These are phyloP conservation scores for Xiphophorus maculatus DNA, from an alignment of 2,113 vertebrate species.

Conservation along the genomic window DNA sequence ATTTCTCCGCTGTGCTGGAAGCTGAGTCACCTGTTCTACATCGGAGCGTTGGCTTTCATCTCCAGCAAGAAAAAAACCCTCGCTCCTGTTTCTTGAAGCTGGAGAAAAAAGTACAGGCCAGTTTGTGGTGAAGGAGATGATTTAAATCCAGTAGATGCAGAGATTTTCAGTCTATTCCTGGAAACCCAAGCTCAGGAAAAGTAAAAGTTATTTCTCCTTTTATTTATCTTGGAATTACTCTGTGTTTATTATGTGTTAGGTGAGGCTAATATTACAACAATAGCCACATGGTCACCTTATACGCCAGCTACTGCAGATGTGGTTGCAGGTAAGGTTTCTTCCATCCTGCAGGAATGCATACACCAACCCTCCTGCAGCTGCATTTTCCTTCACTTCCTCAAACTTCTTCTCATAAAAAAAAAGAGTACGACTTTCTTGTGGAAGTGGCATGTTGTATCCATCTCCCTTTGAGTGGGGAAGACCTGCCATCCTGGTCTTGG, in stretches of 20 bases:
- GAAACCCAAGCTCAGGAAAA: background rate
- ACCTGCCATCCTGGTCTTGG: slow-evolving; percentile 54
- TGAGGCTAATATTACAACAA: slow-evolving; percentile 32
- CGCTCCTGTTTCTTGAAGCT: slow-evolving; percentile 18
- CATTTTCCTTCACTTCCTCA: background rate
- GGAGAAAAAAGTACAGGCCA: slow-evolving; percentile 2
- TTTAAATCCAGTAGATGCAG: slow-evolving; percentile 25
- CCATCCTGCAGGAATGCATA: background rate
- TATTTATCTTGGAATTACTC: background rate
- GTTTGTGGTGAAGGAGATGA: slow-evolving; percentile 19
- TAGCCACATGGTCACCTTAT: slow-evolving; percentile 6
- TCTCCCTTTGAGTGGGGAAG: slow-evolving; percentile 56
- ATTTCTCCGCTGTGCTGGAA: slow-evolving; percentile 67
- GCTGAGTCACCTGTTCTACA: slow-evolving; percentile 77
- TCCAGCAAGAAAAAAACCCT: slow-evolving; percentile 22
- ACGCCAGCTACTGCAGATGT: slow-evolving; percentile 3
- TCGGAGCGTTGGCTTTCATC: slow-evolving; percentile 50
- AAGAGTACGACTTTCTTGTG: slow-evolving; percentile 27
- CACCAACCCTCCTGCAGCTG: background rate
- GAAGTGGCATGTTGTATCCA: slow-evolving; percentile 7
- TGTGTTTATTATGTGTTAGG: background rate
- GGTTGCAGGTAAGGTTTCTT: background rate
- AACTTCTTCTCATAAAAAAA: background rate
- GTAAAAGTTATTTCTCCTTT: background rate
- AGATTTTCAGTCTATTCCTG: background rate